Evolutionary conservation across 2,113 vertebrate genomes (phyloP), one percentile per base, ranked within the genome.

Genomic region (Galbula dea): DNA sequence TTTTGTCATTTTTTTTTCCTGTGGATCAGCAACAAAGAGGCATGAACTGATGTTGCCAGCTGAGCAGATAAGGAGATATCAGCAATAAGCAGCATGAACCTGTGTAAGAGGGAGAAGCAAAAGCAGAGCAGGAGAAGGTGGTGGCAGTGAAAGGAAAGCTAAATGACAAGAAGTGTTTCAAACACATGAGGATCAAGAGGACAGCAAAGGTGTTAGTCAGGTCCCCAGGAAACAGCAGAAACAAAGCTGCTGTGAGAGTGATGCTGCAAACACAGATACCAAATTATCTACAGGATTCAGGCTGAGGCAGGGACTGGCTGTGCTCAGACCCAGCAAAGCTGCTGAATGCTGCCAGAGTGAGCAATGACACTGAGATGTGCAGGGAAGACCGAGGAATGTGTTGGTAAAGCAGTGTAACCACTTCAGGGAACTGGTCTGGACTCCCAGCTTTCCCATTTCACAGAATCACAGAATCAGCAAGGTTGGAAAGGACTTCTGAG

Each of bases 351-450:
- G n/a, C 61, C 48, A 16, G n/a, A 3, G 63, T 3, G 6, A 55
- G 65, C 72, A 45, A 55, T 17, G 23, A 10, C 58, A 9, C 39
- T 2, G 5, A 45, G 58, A 34, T 5, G 15, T 15, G 3, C 1
- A 11, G 0, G 3, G 58, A 48, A 57, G 16, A 32, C 3, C 24
- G 27, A 55, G 32, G 23, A 58, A 4, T 0, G 1, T 10, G 27
- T 23, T 10, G 51, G 30, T 61, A 69, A 54, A 58, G 45, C 51
- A 34, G 15, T 6, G 27, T 39, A 34, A 15, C 7, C 36, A 12
- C 21, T 61, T 55, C 39, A n/a, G 16, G 34, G 39, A 43, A 41
- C 37, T 15, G 14, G 8, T 15, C 49, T 59, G 49, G 17, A 9
- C 74, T 90, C 32, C 41, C 51, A 69, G 58, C 22, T 20, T 52